These are phyloP conservation scores for Clamator glandarius DNA, from an alignment of 2,797 vertebrate species.

Conservation along the genomic window DNA sequence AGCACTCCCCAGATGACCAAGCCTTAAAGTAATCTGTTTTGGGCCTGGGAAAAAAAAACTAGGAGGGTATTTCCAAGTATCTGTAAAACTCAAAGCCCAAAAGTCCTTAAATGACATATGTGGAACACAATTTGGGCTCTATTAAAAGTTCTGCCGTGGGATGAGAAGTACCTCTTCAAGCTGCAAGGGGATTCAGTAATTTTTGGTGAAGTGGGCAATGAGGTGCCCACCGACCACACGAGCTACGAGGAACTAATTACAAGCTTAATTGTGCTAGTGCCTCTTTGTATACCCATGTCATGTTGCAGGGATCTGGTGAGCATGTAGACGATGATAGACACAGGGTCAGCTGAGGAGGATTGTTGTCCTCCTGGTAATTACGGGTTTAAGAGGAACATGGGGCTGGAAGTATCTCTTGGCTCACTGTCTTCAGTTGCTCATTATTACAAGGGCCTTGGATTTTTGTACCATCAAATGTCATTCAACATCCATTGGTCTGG, in stretches of 20 bases:
- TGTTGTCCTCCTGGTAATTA: background rate
- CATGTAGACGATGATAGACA: background rate
- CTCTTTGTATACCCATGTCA: fast-evolving
- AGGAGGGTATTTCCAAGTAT: background rate
- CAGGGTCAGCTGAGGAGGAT: background rate
- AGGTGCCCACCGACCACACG: fast-evolving
- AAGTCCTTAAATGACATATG: background rate
- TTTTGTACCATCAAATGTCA: background rate
- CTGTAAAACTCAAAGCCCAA: background rate
- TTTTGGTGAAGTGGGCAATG: background rate
- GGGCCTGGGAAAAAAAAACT: background rate
- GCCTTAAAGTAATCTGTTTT: background rate
- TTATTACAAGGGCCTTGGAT: background rate
- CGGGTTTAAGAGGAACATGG: background rate
- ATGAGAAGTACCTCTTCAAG: background rate
- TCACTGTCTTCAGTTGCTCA: background rate
- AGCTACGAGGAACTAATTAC: background rate
- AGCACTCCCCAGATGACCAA: fast-evolving
- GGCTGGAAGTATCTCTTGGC: background rate
- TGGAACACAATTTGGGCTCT: fast-evolving
- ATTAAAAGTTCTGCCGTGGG: background rate
- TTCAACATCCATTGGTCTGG: fast-evolving
- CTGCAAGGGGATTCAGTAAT: fast-evolving
- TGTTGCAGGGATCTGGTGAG: background rate
- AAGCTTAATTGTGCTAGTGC: background rate